Conservation (phyloP, 2,888 invertebrate species). For the Anodontia alba region DNA sequence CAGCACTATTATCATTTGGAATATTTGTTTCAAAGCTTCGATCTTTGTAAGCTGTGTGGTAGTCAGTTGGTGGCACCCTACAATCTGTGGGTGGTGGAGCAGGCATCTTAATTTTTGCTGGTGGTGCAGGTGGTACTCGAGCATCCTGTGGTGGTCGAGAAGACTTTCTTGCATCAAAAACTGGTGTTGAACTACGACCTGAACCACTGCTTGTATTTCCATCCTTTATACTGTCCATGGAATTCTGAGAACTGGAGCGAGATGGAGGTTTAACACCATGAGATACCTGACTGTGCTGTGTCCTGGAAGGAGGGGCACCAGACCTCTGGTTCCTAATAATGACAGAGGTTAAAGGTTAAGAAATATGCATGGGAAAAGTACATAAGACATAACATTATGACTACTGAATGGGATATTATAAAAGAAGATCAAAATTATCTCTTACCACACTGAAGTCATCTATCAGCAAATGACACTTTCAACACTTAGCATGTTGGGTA, state of each 20-base stretch:
- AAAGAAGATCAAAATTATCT: too few relatives aligned
- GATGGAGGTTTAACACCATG: slow-evolving; percentile 54
- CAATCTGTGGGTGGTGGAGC: slow-evolving; percentile 6
- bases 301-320: slow-evolving; percentile 1
- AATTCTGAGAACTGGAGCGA: slow-evolving; percentile 64
- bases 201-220: slow-evolving; percentile 40
- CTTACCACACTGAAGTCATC: too few relatives aligned
- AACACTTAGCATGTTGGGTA: too few relatives aligned
- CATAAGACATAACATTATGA: too few relatives aligned
- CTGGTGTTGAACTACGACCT: slow-evolving; percentile 53
- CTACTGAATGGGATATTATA: too few relatives aligned
- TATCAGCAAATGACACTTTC: too few relatives aligned
- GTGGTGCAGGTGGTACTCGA: slow-evolving; percentile 45
- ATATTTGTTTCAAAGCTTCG: slow-evolving; percentile 51
- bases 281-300: slow-evolving; percentile 26
- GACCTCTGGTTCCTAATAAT: slow-evolving; percentile 5
- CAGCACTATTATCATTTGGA: slow-evolving; percentile 51
- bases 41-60: slow-evolving; percentile 41
- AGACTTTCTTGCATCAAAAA: slow-evolving; percentile 44
- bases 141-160: slow-evolving; percentile 49
- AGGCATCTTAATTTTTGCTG: not conserved
- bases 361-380: not conserved
- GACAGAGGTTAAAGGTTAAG: not conserved
- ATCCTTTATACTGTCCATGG: slow-evolving; percentile 61
- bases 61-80: slow-evolving; percentile 30